Base-by-base conservation (phyloP, 2,113 vertebrate genomes). In the Rhombomys opimus region DNA sequence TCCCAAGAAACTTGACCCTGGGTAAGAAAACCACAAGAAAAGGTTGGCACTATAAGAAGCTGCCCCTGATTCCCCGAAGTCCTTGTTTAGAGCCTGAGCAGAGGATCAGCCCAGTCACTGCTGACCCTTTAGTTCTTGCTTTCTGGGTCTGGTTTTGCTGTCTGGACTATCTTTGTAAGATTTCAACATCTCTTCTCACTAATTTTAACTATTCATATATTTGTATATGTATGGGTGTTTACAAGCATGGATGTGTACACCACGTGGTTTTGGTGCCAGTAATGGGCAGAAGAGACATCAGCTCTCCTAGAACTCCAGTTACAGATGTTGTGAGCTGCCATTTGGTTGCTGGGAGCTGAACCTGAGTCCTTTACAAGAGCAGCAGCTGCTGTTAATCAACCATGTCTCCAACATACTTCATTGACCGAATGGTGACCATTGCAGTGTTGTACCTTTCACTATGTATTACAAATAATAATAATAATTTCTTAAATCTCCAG, bases 111-210 rank as follows among this genome's bases (percentile, higher is more conserved):
- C 82, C 32, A 15, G 1, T 8, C 9, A 8, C 27, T 75, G n/a
- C 9, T 25, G 7, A 27, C 30, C 67, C 22, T 59, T 85, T 22
- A 1, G 2, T 6, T 2, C 4, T 35, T 3, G 2, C 2, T 50
- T 46, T 46, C 54, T 67, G 52, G n/a, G 4, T 14, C 57, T 11
- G n/a, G 12, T 78, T 88, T 90, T 30, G 32, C 17, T 22, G 1
- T 25, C 52, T 59, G 25, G 52, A 12, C 59, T 65, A 38, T 77
- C 52, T 30, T 81, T 57, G 1, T 61, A 80, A 82, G n/a, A 67
- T 72, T 92, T 17, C 50, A 94, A 77, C 63, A 50, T 25, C 18
- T 2, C 38, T 54, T 93, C 85, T 70, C 27, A 63, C 59, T 25
- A 41, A 46, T 82, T 75, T 91, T 67, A 86, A 67, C 32, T 18